Base-by-base conservation (phyloP, 2,113 vertebrate species). In the Ellobius talpinus region DNA sequence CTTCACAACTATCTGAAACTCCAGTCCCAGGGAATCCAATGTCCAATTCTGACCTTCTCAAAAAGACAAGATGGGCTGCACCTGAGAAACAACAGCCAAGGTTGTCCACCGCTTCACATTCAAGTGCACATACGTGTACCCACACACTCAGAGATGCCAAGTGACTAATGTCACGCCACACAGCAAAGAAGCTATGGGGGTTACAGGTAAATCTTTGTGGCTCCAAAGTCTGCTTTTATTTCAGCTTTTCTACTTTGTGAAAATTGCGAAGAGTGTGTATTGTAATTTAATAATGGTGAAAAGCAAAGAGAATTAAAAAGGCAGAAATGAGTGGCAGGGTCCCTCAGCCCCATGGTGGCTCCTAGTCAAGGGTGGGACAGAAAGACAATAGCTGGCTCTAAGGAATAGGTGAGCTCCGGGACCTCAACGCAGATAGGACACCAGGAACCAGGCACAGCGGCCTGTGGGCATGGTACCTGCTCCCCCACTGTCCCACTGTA, bases 271-370 rank as follows among this genome's bases (percentile, higher is more conserved):
- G 74, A 50, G 7, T 12, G 16, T 33, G 36, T 33, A 77, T 84
- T 29, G 52, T 39, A 10, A 79, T 7, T 81, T 74, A 61, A 63
- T 16, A 70, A 81, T 45, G 58, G 84, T 23, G 47, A n/a, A 90
- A 85, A 42, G 39, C 39, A 36, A 52, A 36, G 19, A 92, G 68
- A 73, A 21, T 12, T 1, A 0, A 2, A 23, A 72, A 12, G 1
- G 45, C 36, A 24, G 7, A 39, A 84, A 5, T 10, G 17, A 3
- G 17, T 33, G 36, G 36, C 42, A 3, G 39, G 0, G 3, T 8
- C 0, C 33, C 24, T 29, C 33, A 1, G 11, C 29, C 58, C 89
- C 33, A 7, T 1, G 9, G 2, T 0, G 16, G 11, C 14, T 50
- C 47, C 63, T 74, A 47, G 21, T 13, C 26, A 50, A 55, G 2